Evolutionary conservation across 2,797 vertebrate genomes (phyloP), one percentile per base, ranked within the genome.

Genomic region (Chaetophractus vellerosus): DNA sequence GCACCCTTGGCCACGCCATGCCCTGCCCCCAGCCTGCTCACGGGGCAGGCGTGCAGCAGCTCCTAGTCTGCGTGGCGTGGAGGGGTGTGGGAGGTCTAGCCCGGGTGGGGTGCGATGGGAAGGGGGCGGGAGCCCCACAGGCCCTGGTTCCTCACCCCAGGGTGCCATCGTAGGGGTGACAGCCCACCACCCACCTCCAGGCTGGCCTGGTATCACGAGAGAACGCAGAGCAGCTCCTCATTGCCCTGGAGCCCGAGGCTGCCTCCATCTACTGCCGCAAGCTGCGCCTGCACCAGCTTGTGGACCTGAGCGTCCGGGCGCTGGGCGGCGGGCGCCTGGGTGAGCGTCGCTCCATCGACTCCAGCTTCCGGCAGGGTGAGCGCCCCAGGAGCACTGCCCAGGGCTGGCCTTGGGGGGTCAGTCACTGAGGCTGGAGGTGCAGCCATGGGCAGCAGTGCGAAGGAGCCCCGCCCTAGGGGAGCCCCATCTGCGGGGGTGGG

Each of bases 231-330:
- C 99, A 99, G 98, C 98, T 99, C 10, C 98, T 99, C 91, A 99
- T 99, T 0, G 99, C 99, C 0, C 98, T 99, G 75, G 99, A 99
- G 96, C 99, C 99, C 0, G 99, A 99, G 97, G 99, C 99, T 0
- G 99, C 99, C 2, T 99, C 99, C 63, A 99, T 99, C 36, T 99
- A 99, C 97, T 99, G 99, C 97, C 98, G 99, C 0, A 99, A 99
- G 93, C 99, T 99, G 41, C 99, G 99, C 24, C 99, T 99, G 75
- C 99, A 99, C 97, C 99, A 99, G 95, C 98, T 99, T 94, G 98
- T 99, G 2, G 99, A 99, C 96, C 99, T 99, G 79, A 99, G 99
- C 98, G 96, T 98, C 96, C 98, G 98, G 63, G 98, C 98, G 80
- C 94, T 98, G 0, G 97, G 98, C 59, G 98, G 98, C 0, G 98